These are phyloP conservation scores for Chromis chromis DNA, from an alignment of 2,797 vertebrate genomes.

Conservation along the genomic window DNA sequence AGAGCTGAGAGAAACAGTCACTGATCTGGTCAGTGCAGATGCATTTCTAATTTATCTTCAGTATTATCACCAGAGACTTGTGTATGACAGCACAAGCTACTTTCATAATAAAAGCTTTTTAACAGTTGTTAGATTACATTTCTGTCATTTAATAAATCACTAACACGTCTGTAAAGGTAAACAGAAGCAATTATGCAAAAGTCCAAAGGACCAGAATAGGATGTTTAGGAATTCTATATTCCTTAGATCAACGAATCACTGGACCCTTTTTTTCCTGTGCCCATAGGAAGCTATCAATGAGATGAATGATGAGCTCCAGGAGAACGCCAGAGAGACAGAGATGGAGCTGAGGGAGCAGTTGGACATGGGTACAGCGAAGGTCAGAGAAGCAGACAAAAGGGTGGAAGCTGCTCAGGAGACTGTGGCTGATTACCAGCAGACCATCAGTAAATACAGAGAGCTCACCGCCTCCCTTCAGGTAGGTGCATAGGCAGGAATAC, in stretches of 20 bases:
- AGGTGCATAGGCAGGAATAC: neutral
- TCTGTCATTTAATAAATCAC: too few species aligned
- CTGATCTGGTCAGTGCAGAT: slow-evolving; percentile 88
- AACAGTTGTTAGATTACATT: too few species aligned
- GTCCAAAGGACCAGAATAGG: too few species aligned
- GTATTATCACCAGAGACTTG: too few species aligned
- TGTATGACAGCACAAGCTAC: too few species aligned
- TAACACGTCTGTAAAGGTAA: too few species aligned
- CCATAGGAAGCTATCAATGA: slow-evolving; percentile 97
- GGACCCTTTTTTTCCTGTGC: slow-evolving; percentile 47
- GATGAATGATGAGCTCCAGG: slow-evolving; percentile 99
- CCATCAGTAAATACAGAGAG: slow-evolving; percentile 95
- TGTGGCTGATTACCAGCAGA: slow-evolving; percentile 95
- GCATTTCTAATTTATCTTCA: neutral
- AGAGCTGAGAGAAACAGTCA: slow-evolving; percentile 93
- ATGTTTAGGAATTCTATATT: too few species aligned
- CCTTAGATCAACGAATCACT: neutral
- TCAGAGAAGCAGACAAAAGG: slow-evolving; percentile 91
- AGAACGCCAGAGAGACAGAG: slow-evolving; percentile 95
- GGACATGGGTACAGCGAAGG: slow-evolving; percentile 88
- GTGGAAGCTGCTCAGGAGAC: slow-evolving; percentile 97
- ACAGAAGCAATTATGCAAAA: too few species aligned
- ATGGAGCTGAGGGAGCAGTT: slow-evolving; percentile 97
- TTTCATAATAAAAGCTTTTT: too few species aligned
- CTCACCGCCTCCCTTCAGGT: slow-evolving; percentile 94